Evolutionary conservation across 2,797 vertebrate genomes (phyloP).

Genomic region (Pseudomugil gertrudae): DNA sequence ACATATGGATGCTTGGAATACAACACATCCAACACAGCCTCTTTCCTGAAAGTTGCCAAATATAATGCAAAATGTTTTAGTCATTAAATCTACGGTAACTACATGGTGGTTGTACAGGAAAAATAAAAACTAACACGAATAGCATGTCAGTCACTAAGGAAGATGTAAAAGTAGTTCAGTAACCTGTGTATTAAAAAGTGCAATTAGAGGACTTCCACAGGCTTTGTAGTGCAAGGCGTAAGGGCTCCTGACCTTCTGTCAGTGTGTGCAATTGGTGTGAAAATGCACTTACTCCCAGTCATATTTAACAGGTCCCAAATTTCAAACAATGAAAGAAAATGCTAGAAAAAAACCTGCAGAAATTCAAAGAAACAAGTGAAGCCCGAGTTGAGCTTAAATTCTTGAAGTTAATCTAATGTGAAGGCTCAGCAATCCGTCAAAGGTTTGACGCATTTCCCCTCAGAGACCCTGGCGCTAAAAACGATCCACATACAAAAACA

Average conservation of each 20-base stretch:
- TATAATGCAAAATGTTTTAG: not conserved
- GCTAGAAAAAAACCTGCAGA: constrained; percentile 14
- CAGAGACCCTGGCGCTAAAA: constrained; percentile 58
- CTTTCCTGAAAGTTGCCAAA: not conserved
- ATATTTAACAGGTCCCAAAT: constrained; percentile 2
- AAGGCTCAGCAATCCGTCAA: constrained; percentile 63
- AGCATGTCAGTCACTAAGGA: not conserved
- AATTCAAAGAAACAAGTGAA: constrained; percentile 26
- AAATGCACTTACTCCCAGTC: not conserved
- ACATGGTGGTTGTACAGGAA: not conserved
- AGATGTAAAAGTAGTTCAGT: not conserved
- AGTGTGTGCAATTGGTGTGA: not conserved
- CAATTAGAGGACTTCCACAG: not conserved
- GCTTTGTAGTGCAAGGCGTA: not conserved
- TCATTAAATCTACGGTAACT: not conserved
- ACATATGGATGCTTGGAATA: not conserved
- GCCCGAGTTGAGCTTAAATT: constrained; percentile 38
- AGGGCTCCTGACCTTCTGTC: not conserved
- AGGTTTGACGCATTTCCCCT: constrained; percentile 63
- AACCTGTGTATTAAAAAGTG: not conserved
- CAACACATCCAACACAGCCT: not conserved
- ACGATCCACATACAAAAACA: constrained; percentile 50
- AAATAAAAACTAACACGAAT: not conserved
- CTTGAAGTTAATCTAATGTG: constrained; percentile 65
- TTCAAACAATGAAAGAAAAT: constrained; percentile 28